Percentiles rank a stretch among this genome's conserved stretches.
phyloP scores from a whole-genome alignment of 2,888 invertebrate species.

The Pristionchus mayeri region DNA sequence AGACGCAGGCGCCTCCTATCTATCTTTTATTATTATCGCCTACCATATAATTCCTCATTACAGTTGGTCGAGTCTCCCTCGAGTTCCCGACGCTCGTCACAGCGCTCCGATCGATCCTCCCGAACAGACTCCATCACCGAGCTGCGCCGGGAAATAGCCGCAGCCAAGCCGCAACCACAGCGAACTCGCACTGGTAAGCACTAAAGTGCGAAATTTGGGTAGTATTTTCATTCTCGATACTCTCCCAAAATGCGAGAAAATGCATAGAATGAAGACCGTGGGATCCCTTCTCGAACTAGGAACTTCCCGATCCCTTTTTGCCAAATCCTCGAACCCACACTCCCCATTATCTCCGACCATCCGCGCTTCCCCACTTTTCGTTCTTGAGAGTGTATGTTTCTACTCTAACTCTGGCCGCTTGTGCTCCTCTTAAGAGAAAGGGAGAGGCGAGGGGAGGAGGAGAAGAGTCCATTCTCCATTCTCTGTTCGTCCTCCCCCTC shows the following conservation, averaged over 20 bases:
- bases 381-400: constrained; percentile 32
- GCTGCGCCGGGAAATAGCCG: neutral
- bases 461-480: constrained; percentile 22
- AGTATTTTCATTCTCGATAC: neutral
- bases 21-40: neutral
- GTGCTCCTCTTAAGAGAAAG: constrained; percentile 39
- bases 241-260: too few species aligned
- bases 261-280: neutral
- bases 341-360: constrained; percentile 6
- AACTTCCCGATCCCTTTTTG: neutral
- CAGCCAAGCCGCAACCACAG: constrained; percentile 4
- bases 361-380: neutral
- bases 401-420: constrained; percentile 6
- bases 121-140: constrained; percentile 18
- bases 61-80: constrained; percentile 39
- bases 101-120: neutral
- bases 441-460: constrained; percentile 14
- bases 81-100: constrained; percentile 3
- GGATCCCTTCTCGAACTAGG: neutral
- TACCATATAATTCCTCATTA: neutral
- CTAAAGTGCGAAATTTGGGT: neutral
- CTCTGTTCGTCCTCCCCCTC: neutral
- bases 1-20: neutral
- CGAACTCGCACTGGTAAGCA: constrained; percentile 7
- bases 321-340: too few species aligned